These are phyloP conservation scores for Aphelinus certus DNA, from an alignment of 1,140 invertebrate genomes.

Conservation along the genomic window DNA sequence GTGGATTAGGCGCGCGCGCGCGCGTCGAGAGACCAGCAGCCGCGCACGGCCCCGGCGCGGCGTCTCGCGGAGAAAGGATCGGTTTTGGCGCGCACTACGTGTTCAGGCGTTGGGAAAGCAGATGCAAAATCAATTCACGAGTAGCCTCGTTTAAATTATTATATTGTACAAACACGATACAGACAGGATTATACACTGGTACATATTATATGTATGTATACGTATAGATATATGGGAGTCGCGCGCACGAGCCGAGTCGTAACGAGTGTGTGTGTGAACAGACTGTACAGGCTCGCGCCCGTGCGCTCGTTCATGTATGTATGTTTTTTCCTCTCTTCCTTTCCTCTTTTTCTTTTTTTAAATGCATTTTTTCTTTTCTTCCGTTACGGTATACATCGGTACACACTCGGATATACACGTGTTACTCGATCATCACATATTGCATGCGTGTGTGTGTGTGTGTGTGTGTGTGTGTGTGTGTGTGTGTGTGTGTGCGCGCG, in stretches of 20 bases:
- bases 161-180: conserved; percentile 37
- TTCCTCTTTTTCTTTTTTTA: too few species aligned
- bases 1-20: background rate
- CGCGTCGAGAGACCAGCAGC: background rate
- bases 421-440: conserved; percentile 17
- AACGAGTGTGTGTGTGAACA: background rate
- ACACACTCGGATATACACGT: conserved; percentile 17
- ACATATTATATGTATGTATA: background rate
- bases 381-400: background rate
- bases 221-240: too few species aligned
- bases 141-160: conserved; percentile 14
- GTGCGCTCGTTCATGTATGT: background rate
- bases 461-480: background rate
- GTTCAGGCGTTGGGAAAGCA: too few species aligned
- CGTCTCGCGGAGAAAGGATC: too few species aligned
- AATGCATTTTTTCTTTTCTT: too few species aligned
- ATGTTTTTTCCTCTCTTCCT: background rate
- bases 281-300: background rate
- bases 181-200: background rate
- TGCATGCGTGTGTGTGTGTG: background rate
- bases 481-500: too few species aligned
- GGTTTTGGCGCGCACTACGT: too few species aligned
- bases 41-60: too few species aligned
- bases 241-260: too few species aligned
- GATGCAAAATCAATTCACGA: too few species aligned